Evolutionary conservation across 2,113 vertebrate genomes (phyloP).

Genomic region (Melanotaenia duboulayi): DNA sequence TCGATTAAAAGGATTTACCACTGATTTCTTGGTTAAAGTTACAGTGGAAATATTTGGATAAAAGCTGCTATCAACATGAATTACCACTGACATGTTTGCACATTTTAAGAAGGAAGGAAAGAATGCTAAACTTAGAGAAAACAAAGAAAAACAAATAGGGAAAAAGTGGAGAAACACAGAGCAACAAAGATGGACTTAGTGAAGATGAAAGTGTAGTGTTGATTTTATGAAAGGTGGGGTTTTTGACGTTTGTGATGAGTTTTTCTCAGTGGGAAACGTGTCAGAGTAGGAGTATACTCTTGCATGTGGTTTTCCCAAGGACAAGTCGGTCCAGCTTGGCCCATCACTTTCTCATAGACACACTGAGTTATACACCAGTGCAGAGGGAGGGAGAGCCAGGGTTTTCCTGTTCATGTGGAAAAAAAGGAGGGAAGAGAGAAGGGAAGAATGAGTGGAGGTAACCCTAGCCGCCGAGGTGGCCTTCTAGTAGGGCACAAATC

Average conservation of each 20-base stretch:
- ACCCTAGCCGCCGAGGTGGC: constrained; percentile 76
- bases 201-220: constrained; percentile 32
- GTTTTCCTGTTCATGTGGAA: constrained; percentile 72
- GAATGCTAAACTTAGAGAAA: constrained; percentile 41
- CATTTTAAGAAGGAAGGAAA: constrained; percentile 41
- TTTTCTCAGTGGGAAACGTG: constrained; percentile 52
- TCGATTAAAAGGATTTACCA: constrained; percentile 77
- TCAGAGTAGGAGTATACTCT: constrained; percentile 40
- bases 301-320: constrained; percentile 76
- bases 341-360: constrained; percentile 50
- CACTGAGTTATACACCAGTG: constrained; percentile 43
- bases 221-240: constrained; percentile 27
- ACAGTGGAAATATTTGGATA: constrained; percentile 81
- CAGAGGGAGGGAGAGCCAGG: constrained; percentile 62
- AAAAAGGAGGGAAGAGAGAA: constrained; percentile 45
- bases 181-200: constrained; percentile 24
- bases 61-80: constrained; percentile 74
- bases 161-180: constrained; percentile 16
- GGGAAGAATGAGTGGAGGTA: constrained; percentile 72
- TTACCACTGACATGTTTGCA: constrained; percentile 79
- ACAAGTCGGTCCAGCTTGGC: constrained; percentile 47
- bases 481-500: constrained; percentile 61
- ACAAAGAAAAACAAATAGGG: constrained; percentile 46
- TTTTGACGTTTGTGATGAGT: constrained; percentile 23
- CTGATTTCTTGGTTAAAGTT: constrained; percentile 77